A percentile compares a stretch with the other conserved stretches of the same genome.
Conservation (phyloP, 2,888 invertebrate genomes). For the Monoplex corrugatus region DNA sequence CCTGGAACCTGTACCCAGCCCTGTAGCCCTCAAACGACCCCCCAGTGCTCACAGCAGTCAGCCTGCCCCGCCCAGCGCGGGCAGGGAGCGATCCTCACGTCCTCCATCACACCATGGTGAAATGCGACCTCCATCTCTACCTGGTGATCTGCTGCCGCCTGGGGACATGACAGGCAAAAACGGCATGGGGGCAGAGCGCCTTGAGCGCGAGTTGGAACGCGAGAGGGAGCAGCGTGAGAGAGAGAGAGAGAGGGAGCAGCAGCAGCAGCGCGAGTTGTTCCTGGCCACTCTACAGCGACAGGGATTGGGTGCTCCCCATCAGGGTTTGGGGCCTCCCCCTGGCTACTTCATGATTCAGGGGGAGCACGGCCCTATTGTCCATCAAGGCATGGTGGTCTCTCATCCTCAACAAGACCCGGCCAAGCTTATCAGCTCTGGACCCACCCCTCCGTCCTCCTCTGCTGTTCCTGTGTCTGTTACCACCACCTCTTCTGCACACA, state of each 20-base stretch:
- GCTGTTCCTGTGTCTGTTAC: background rate
- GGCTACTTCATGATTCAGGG: conserved; percentile 45
- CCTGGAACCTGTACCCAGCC: conserved; percentile 35
- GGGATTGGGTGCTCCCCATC: conserved; percentile 28
- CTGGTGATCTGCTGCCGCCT: conserved; percentile 34
- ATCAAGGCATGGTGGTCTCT: conserved; percentile 52
- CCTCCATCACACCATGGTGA: conserved; percentile 47
- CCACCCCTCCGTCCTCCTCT: background rate
- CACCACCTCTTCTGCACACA: conserved; percentile 25
- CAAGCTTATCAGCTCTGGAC: conserved; percentile 32
- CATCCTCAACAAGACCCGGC: conserved; percentile 53
- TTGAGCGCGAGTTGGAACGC: conserved; percentile 51
- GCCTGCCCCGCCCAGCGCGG: background rate
- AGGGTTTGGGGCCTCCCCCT: conserved; percentile 18
- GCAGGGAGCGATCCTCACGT: conserved; percentile 33
- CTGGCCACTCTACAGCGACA: conserved; percentile 45
- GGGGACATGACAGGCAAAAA: conserved; percentile 46
- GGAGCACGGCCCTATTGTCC: conserved; percentile 48
- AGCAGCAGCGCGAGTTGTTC: conserved; percentile 47
- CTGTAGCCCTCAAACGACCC: conserved; percentile 50
- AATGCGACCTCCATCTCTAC: conserved; percentile 42
- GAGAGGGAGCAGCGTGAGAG: conserved; percentile 50
- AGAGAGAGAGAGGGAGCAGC: conserved; percentile 53
- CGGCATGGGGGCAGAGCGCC: conserved; percentile 47
- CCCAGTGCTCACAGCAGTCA: conserved; percentile 61